Evolutionary conservation across 2,888 invertebrate genomes (phyloP), one percentile per base, ranked within the genome.

Genomic region (Aphodius sticticus): DNA sequence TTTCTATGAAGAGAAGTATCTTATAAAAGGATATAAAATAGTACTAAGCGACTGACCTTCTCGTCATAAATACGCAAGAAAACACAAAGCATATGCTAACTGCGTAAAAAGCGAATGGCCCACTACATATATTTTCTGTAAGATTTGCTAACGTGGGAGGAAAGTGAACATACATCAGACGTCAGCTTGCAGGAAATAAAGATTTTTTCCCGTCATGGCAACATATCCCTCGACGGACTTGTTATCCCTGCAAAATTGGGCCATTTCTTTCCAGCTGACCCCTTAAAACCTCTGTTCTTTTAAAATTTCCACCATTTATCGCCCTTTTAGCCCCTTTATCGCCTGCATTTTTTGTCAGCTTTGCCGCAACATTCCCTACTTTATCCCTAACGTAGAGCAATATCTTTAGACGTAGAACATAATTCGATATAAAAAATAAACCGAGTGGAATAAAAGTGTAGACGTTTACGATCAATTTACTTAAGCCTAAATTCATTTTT

Each of bases 311-410:
- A 37, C 37, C 74, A 74, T 74, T 74, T 74, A 74, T 74, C 74
- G 74, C 74, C 74, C 74, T 74, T 74, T 74, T 74, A 74, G 74
- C 74, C 74, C 74, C 74, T 74, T 74, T 74, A 74, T 74, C 36
- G 74, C 26, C 26, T n/a, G 37, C 74, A 37, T 74, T 74, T 74
- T 74, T 74, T 74, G n/a, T 36, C 74, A n/a, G 35, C 74, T 35
- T 35, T n/a, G 37, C 35, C n/a, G 37, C 35, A 74, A 74, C 74
- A 36, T 74, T 74, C 37, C 35, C 7, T 37, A 53, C 53, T 53
- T 53, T 53, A 53, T 53, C 53, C 53, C 53, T 53, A 53, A 53
- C 53, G 9, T 12, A 53, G 53, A 53, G 53, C 53, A 53, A 53
- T 53, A 53, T 53, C 9, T 53, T 53, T 53, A 7, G 12, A 53